Conservation (phyloP, 2,888 invertebrate genomes). For the Anagyrus pseudococci region DNA sequence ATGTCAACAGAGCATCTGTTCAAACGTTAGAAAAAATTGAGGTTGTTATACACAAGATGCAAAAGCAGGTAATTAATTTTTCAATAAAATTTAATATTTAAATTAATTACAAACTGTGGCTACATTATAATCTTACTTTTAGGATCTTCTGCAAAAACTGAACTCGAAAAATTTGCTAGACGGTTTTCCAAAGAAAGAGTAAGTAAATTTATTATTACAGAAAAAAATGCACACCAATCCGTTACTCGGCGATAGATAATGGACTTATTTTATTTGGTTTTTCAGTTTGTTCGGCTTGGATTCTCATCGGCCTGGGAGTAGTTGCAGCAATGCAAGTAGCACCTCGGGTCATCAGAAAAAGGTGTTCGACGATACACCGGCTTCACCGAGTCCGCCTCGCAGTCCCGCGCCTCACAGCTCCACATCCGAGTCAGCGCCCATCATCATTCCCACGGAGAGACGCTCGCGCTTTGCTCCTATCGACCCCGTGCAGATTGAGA, state of each 20-base stretch:
- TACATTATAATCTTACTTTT: not conserved
- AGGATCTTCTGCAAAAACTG: constrained; percentile 7
- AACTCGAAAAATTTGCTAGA: not conserved
- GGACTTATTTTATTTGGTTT: not conserved
- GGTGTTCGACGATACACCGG: constrained; percentile 57
- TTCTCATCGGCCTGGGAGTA: constrained; percentile 6
- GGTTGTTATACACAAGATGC: constrained; percentile 72
- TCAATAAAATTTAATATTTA: not conserved
- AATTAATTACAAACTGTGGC: not conserved
- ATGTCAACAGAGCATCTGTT: constrained; percentile 69
- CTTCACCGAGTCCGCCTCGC: constrained; percentile 62
- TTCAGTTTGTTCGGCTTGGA: constrained; percentile 1
- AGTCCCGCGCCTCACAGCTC: constrained; percentile 44
- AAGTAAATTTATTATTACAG: not conserved
- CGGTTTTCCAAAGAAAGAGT: constrained; percentile 12
- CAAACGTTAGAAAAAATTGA: constrained; percentile 74
- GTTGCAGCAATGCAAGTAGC: constrained; percentile 2
- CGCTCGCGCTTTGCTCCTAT: constrained; percentile 4
- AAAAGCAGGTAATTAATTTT: constrained; percentile 66
- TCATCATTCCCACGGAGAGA: constrained; percentile 59
- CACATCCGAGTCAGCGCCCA: constrained; percentile 47
- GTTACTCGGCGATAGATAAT: too few species aligned
- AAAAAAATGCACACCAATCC: too few species aligned
- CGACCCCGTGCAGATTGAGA: not conserved
- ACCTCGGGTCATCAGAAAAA: constrained; percentile 1